Base-by-base conservation (phyloP, 2,888 invertebrate genomes). In the Apotomis capreana region DNA sequence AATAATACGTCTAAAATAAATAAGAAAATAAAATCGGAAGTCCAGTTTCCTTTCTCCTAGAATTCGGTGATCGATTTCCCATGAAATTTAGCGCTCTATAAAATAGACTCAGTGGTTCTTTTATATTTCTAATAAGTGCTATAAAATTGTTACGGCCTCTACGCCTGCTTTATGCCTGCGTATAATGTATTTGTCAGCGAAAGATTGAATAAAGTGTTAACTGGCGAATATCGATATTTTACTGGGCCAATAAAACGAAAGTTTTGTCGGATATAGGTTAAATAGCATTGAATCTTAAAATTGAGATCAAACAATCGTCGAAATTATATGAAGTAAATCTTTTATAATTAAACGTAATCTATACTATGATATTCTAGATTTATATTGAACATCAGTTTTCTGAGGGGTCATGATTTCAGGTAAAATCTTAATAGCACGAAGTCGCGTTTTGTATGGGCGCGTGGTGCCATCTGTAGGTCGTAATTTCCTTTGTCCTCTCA, bases 111-210 rank as follows among this genome's bases (percentile, higher is more conserved):
- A 58, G 57, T 62, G 51, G 52, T 67, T 46, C 64, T 61, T 69
- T 67, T 49, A 67, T 67, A 61, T 61, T 67, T 51, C 60, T 36
- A 63, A 59, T 72, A 68, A 72, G 58, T 52, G 36, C 44, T 49
- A 59, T 68, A 64, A 59, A 73, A 58, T 44, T 12, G 54, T 73
- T 69, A 73, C 46, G 37, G 49, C 55, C 46, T 46, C 59, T 64
- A 68, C 44, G 44, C 36, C 61, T 15, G n/a, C 54, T 62, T 26
- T 55, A 4, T 26, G 49, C 5, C 6, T 12, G 55, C 65, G 69
- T 36, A 46, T 57, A 60, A 59, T 58, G 63, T 61, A 61, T 67
- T 70, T 67, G 60, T 61, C 61, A 57, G 61, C 60, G 8, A 15
- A 67, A 54, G 6, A 61, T 58, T 61, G 26, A 46, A 57, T 67